Conservation (phyloP, 1,140 invertebrate species). For the Chionoecetes opilio region DNA sequence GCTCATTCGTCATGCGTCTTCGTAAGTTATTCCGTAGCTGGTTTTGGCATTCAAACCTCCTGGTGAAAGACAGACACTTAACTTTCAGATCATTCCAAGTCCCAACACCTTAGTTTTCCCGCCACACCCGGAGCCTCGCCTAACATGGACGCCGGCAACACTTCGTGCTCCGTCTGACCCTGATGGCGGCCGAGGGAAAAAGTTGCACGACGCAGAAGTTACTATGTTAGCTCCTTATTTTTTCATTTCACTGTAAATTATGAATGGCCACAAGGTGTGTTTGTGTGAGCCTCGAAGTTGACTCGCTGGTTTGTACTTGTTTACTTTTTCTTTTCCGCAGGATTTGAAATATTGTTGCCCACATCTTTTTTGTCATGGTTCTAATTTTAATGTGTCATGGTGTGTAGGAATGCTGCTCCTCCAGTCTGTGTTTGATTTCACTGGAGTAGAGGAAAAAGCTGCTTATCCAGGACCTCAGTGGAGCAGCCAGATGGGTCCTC, state of each 20-base stretch:
- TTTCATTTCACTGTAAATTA: neutral
- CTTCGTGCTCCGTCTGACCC: slow-evolving; percentile 23
- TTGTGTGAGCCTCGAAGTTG: neutral
- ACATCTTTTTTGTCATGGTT: neutral
- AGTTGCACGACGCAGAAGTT: slow-evolving; percentile 18
- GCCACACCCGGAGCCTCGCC: slow-evolving; percentile 21
- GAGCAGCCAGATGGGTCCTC: neutral
- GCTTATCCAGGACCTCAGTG: too few species aligned
- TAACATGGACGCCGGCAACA: neutral
- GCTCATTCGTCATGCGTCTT: slow-evolving; percentile 11
- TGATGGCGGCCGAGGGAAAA: slow-evolving; percentile 3
- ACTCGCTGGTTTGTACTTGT: slow-evolving; percentile 9
- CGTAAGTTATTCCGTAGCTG: neutral
- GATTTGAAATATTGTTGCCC: neutral
- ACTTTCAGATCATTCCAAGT: slow-evolving; percentile 20
- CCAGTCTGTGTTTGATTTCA: neutral
- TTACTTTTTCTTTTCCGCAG: slow-evolving; percentile 7
- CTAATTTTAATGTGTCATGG: neutral
- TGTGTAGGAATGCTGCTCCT: neutral
- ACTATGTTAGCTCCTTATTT: slow-evolving; percentile 30
- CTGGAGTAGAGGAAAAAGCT: neutral
- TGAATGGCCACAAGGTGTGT: slow-evolving; percentile 17
- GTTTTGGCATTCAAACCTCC: neutral
- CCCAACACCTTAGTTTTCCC: slow-evolving; percentile 17
- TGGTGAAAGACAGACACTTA: neutral